phyloP scores from a whole-genome alignment of 1,140 invertebrate species.

The Drosophila arizonae region DNA sequence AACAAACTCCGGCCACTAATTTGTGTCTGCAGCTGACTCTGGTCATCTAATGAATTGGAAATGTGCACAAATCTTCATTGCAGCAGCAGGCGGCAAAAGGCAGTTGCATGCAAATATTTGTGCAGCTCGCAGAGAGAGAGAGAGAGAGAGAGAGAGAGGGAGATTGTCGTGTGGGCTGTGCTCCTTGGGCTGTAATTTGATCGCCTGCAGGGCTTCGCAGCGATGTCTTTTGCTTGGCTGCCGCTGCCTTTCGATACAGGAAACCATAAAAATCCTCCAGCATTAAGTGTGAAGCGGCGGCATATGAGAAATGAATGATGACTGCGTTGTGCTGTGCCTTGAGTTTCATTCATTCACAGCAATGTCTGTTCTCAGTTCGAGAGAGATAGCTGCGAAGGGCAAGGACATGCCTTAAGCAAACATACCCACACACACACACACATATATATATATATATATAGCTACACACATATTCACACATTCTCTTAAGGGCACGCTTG shows the following conservation, averaged over 20 bases:
- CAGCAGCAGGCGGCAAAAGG: conserved; percentile 1
- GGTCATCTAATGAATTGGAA: conserved; percentile 25
- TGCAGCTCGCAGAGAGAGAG: background rate
- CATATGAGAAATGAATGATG: conserved; percentile 75
- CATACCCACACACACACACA: conserved; percentile 5
- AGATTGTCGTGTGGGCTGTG: conserved; percentile 1
- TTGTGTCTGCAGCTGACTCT: background rate
- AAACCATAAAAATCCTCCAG: conserved; percentile 77
- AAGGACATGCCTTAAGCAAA: conserved; percentile 38
- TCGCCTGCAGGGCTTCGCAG: conserved; percentile 62
- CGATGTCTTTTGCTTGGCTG: conserved; percentile 38
- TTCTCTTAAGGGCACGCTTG: conserved; percentile 30
- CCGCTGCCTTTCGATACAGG: conserved; percentile 50
- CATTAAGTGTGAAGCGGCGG: conserved; percentile 35
- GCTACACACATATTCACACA: background rate
- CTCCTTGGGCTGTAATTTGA: conserved; percentile 63
- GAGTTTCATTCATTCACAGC: conserved; percentile 79
- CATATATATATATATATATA: background rate
- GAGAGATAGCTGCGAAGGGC: conserved; percentile 20
- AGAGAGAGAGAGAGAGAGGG: too few relatives aligned
- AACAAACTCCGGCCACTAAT: conserved; percentile 22
- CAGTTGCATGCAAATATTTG: conserved; percentile 51
- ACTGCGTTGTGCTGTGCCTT: conserved; percentile 66
- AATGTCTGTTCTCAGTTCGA: conserved; percentile 54
- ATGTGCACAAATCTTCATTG: conserved; percentile 15